Conservation (phyloP, 2,797 vertebrate species). For the Poeciliopsis paucimaculata region DNA sequence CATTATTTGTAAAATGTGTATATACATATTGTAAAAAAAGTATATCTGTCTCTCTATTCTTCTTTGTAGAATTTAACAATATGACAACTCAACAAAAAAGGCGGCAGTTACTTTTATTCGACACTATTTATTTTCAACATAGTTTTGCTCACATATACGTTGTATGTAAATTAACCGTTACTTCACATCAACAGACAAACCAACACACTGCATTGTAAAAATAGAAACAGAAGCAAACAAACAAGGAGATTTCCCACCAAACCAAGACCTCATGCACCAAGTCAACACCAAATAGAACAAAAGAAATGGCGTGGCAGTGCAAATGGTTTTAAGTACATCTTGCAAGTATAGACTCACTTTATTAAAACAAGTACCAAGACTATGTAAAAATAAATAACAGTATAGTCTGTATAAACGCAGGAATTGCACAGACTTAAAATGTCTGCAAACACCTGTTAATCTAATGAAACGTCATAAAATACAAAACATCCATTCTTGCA, state of each 20-base stretch:
- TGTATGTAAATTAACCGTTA: conserved; percentile 85
- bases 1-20: no score
- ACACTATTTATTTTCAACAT: conserved; percentile 80
- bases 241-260: conserved; percentile 68
- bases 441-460: conserved; percentile 62
- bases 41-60: no score
- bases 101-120: conserved; percentile 51
- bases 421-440: conserved; percentile 67
- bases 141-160: conserved; percentile 79
- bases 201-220: conserved; percentile 71
- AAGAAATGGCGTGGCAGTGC: conserved; percentile 61
- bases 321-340: conserved; percentile 73
- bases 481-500: conserved; percentile 75
- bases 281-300: conserved; percentile 59
- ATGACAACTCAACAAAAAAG: conserved; percentile 11
- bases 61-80: neutral
- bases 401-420: conserved; percentile 68
- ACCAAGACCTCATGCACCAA: conserved; percentile 82
- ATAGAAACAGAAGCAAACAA: conserved; percentile 66
- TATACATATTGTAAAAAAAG: no score
- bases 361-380: conserved; percentile 75
- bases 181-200: conserved; percentile 84
- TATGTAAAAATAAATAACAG: conserved; percentile 66
- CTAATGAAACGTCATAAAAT: conserved; percentile 72
- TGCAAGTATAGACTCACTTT: conserved; percentile 75